Evolutionary conservation across 1,140 invertebrate genomes (phyloP), one percentile per base, ranked within the genome.

Genomic region (Stenopsyche tienmushanensis): DNA sequence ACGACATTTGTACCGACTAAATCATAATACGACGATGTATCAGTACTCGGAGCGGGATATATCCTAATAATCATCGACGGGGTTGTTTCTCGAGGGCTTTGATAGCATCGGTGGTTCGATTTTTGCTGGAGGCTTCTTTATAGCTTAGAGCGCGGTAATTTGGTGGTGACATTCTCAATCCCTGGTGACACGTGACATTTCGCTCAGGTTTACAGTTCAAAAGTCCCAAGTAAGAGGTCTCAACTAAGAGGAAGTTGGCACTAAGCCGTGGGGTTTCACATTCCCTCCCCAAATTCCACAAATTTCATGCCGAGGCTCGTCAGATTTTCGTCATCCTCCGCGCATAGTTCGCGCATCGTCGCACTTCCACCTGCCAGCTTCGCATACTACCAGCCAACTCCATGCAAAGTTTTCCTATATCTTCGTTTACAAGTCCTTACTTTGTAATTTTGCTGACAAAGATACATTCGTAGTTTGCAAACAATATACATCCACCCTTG

Each of bases 301-400:
- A 57, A 41, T 57, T 57, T 57, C 54, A 23, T 39, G 21, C 34
- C 34, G 54, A 42, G 34, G 20, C 54, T 42, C 54, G 54, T 57
- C 54, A 57, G 54, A 57, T 57, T 57, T 57, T 57, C 54, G 54
- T 57, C 54, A 57, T 57, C 54, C 54, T 42, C 21, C 20, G 26
- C 23, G 39, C 53, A 39, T 55, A 55, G 26, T 57, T 57, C 54
- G 18, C 54, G 54, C 39, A 57, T 57, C 54, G 54, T 21, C 53
- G 29, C 25, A 34, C 26, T 9, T 29, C 15, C 53, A 34, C 34
- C 34, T 21, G 17, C 15, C 15, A 24, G 29, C 53, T 10, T 1
- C 53, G 20, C 26, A n/a, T 25, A 52, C 41, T 13, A 50, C 47
- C 29, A 7, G 29, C 29, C 29, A 13, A 5, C 29, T 34, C 29